Evolutionary conservation across 2,797 vertebrate genomes (phyloP), one percentile per base, ranked within the genome.

Genomic region (Tragopan temminckii): DNA sequence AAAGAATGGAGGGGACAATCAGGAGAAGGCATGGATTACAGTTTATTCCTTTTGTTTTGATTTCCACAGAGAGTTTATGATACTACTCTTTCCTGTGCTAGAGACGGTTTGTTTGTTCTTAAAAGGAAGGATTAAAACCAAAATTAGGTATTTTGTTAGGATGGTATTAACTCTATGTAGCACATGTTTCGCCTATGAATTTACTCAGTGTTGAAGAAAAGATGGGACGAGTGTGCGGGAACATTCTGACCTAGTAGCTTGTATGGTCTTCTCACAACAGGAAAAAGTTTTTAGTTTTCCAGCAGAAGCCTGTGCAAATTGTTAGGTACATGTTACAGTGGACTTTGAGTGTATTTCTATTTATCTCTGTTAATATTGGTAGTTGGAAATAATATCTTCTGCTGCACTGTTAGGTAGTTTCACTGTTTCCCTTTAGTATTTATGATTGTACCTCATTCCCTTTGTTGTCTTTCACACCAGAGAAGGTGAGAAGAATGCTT

Each of bases 21-120:
- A 61, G 85, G 87, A 95, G 94, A 88, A 88, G 75, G 57, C 38
- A 42, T 23, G 31, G 88, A 88, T 91, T 96, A 84, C 93, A 94
- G 38, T n/a, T 95, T 94, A 76, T 20, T 92, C 75, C 88, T 78
- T 38, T 11, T 93, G 74, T 97, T 92, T 89, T 86, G 40, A 78
- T 90, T 86, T 64, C 81, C 25, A 29, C 11, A 90, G 20, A 5
- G 29, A 40, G 10, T 69, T 63, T 23, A 19, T 66, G 57, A 36
- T 25, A 7, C 1, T 2, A 58, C 36, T n/a, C 1, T 7, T 74
- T 64, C 31, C 20, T 8, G 46, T 85, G 11, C 13, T 83, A 29
- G 31, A 16, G 20, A n/a, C 64, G 1, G 25, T 11, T 8, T 85
- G 9, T 3, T 8, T 81, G 0, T 6, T 89, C 45, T 55, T 46